Evolutionary conservation across 2,888 invertebrate species (phyloP).

Genomic region (Tenodera sinensis): DNA sequence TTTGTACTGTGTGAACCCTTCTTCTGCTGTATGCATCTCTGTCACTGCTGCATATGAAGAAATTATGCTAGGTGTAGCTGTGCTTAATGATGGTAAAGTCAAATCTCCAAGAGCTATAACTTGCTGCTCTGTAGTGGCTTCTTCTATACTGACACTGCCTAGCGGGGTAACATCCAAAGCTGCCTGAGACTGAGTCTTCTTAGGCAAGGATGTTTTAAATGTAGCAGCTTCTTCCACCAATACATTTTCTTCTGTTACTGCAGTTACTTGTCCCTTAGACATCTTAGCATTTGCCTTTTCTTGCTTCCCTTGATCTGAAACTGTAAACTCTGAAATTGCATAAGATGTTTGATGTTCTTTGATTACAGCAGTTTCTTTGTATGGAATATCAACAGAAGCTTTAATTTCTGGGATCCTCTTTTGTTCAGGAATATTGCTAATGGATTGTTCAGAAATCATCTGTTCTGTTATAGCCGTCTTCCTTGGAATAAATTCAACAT

Average conservation of each 20-base stretch:
- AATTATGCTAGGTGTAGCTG: neutral
- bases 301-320: neutral
- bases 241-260: neutral
- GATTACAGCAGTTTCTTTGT: neutral
- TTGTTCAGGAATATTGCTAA: neutral
- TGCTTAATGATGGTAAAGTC: neutral
- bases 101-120: neutral
- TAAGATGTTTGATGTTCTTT: neutral
- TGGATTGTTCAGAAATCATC: conserved; percentile 1
- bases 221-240: neutral
- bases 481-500: neutral
- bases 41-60: conserved; percentile 16
- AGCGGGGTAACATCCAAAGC: neutral
- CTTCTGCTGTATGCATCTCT: conserved; percentile 7
- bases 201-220: neutral
- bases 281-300: neutral
- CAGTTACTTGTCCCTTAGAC: neutral
- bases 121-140: neutral
- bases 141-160: neutral
- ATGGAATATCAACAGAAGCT: neutral
- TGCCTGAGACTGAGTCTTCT: neutral
- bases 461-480: conserved; percentile 20
- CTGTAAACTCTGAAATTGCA: neutral
- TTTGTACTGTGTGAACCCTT: neutral
- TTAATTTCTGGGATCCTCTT: neutral